phyloP scores from a whole-genome alignment of 2,797 vertebrate species.

The Acipenser oxyrinchus region DNA sequence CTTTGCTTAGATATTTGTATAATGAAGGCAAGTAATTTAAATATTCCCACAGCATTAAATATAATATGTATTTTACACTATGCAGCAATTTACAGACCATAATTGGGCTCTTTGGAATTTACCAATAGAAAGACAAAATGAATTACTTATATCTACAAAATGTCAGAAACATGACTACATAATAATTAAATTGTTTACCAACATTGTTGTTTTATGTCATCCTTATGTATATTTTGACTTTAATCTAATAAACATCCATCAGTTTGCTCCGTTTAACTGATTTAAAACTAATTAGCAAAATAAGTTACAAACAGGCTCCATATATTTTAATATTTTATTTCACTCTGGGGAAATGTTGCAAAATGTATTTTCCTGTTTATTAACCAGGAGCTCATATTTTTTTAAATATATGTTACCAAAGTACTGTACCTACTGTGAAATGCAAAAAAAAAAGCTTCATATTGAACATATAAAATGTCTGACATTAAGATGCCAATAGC shows the following conservation, averaged over 20 bases:
- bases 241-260: constrained; percentile 32
- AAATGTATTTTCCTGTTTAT: constrained; percentile 26
- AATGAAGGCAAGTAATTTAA: constrained; percentile 68
- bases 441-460: no score
- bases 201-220: constrained; percentile 40
- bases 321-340: constrained; percentile 31
- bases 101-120: constrained; percentile 71
- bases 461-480: no score
- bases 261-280: constrained; percentile 22
- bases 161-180: constrained; percentile 58
- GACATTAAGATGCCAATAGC: no score
- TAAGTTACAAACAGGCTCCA: constrained; percentile 16
- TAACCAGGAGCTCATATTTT: not conserved
- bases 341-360: constrained; percentile 26
- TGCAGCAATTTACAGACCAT: constrained; percentile 66
- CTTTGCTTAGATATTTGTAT: constrained; percentile 67
- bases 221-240: constrained; percentile 43
- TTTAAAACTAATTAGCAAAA: constrained; percentile 35
- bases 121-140: constrained; percentile 62
- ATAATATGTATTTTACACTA: constrained; percentile 62
- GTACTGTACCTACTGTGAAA: no score
- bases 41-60: constrained; percentile 73
- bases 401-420: no score
- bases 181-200: constrained; percentile 58
- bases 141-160: constrained; percentile 71